Conservation (phyloP, 2,113 vertebrate genomes). For the Elanoides forficatus region DNA sequence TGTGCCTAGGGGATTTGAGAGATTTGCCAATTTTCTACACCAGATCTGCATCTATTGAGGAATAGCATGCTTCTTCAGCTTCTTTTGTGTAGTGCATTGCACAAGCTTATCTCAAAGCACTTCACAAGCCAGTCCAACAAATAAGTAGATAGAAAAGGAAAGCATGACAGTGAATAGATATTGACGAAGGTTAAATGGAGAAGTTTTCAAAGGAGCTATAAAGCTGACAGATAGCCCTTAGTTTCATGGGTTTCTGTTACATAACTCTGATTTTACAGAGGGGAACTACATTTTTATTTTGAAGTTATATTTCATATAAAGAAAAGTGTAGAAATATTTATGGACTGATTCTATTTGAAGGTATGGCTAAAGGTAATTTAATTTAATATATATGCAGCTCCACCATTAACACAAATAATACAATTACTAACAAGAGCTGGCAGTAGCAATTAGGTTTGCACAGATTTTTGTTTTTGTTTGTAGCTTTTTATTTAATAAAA, state of each 20-base stretch:
- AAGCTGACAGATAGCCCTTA: neutral
- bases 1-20: conserved; percentile 11
- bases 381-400: neutral
- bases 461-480: neutral
- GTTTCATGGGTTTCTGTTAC: neutral
- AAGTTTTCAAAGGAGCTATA: neutral
- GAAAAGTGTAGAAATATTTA: neutral
- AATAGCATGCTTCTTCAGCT: neutral
- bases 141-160: neutral
- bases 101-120: conserved; percentile 7
- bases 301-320: neutral
- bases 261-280: neutral
- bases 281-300: neutral
- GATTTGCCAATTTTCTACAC: conserved; percentile 3
- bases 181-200: neutral
- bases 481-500: conserved; percentile 1
- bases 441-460: neutral
- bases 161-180: neutral
- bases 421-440: neutral
- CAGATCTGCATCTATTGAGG: neutral
- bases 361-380: neutral
- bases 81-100: neutral
- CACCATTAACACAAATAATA: neutral
- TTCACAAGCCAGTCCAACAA: neutral
- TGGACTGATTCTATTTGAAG: neutral